A percentile compares a stretch with the other conserved stretches of the same genome.
phyloP scores from a whole-genome alignment of 2,888 invertebrate species.

The Lottia gigantea region DNA sequence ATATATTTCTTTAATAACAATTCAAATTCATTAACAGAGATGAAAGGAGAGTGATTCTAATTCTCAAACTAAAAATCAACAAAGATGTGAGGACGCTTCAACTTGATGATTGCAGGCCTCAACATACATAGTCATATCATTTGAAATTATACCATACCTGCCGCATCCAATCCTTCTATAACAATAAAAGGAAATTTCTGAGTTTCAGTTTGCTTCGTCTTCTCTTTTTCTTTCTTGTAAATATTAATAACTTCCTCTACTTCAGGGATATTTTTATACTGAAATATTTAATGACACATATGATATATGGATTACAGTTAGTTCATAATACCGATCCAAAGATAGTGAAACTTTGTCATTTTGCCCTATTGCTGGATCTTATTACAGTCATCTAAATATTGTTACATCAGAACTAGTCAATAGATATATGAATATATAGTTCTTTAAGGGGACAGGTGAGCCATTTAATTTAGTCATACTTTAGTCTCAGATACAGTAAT shows the following conservation, averaged over 20 bases:
- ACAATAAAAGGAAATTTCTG: conserved; percentile 46
- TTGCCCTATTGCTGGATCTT: too few relatives aligned
- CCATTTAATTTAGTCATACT: too few relatives aligned
- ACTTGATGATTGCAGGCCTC: background rate
- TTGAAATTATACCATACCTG: conserved; percentile 33
- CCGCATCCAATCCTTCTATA: conserved; percentile 52
- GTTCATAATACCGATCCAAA: too few relatives aligned
- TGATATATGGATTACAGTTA: too few relatives aligned
- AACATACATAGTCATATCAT: background rate
- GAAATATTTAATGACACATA: conserved; percentile 6
- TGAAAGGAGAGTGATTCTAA: too few relatives aligned
- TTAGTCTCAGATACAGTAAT: too few relatives aligned
- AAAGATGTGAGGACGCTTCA: background rate
- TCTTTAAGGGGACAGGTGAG: too few relatives aligned
- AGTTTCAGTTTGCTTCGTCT: conserved; percentile 15
- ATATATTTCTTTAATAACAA: too few relatives aligned
- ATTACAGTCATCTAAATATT: too few relatives aligned
- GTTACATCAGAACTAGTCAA: too few relatives aligned
- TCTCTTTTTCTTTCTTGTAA: conserved; percentile 30
- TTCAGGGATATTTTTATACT: conserved; percentile 35
- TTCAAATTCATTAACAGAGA: background rate
- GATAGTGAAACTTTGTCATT: too few relatives aligned
- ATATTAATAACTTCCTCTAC: conserved; percentile 39
- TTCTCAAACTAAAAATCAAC: background rate
- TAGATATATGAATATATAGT: too few relatives aligned